A percentile compares a stretch with the other conserved stretches of the same genome.
Conservation (phyloP, 2,888 invertebrate genomes). For the Ferrisia virgata region DNA sequence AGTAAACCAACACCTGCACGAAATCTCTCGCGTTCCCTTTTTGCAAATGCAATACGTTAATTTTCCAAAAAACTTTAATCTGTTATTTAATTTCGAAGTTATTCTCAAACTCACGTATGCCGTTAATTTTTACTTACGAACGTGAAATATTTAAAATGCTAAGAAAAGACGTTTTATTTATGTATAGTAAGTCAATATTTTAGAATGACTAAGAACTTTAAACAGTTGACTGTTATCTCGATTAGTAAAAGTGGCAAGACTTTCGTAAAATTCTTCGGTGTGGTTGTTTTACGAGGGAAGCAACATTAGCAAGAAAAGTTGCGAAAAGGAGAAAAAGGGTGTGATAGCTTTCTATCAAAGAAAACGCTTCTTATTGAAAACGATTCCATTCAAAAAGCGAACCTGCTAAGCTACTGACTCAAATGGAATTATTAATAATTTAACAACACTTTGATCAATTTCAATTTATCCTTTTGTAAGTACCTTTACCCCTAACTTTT, state of each 20-base stretch:
- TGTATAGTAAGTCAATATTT: constrained; percentile 35
- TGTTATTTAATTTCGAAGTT: constrained; percentile 10
- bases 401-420: constrained; percentile 32
- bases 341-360: constrained; percentile 43
- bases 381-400: constrained; percentile 42
- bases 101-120: neutral
- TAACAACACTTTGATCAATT: constrained; percentile 45
- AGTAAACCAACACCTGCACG: constrained; percentile 18
- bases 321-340: neutral
- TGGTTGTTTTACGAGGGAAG: constrained; percentile 28
- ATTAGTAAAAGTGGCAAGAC: constrained; percentile 33
- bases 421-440: constrained; percentile 45
- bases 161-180: constrained; percentile 1
- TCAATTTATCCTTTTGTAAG: constrained; percentile 42
- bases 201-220: constrained; percentile 23
- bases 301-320: constrained; percentile 4
- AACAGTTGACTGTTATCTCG: constrained; percentile 37
- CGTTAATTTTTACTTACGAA: neutral
- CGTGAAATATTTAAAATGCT: neutral
- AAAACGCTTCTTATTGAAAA: constrained; percentile 44
- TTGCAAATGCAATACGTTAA: constrained; percentile 17
- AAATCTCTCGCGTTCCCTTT: neutral
- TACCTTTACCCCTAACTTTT: constrained; percentile 40
- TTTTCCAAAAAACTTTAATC: constrained; percentile 9
- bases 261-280: constrained; percentile 35